Evolutionary conservation across 2,113 vertebrate genomes (phyloP).

Genomic region (Pseudopipra pipra): DNA sequence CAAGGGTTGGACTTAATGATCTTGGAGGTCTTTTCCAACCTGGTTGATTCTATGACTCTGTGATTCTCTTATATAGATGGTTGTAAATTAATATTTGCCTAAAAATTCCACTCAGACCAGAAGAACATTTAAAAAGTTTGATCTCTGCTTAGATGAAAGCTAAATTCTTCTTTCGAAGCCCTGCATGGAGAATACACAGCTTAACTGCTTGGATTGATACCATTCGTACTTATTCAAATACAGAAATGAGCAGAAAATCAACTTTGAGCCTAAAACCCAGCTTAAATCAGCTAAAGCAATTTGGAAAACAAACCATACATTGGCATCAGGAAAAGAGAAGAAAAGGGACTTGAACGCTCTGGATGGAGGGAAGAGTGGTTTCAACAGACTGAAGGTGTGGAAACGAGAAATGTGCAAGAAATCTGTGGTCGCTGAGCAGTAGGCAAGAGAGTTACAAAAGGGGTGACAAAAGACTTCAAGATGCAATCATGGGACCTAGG

Average conservation of each 20-base stretch:
- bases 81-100: not conserved
- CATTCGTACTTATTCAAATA: not conserved
- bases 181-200: not conserved
- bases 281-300: not conserved
- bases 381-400: not conserved
- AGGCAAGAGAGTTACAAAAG: not conserved
- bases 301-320: not conserved
- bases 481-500: rapidly evolving
- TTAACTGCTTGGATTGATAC: not conserved
- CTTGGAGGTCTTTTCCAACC: too few species aligned
- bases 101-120: not conserved
- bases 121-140: not conserved
- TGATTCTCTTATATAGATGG: not conserved
- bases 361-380: not conserved
- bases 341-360: not conserved
- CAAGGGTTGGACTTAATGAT: too few species aligned
- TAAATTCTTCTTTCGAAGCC: not conserved
- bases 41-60: too few species aligned
- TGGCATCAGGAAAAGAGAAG: not conserved
- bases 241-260: not conserved
- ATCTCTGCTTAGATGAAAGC: not conserved
- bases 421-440: not conserved
- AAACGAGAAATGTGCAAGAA: not conserved
- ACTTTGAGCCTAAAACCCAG: not conserved
- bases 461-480: not conserved